Conservation (phyloP, 2,113 vertebrate species). For the Cyprinus carpio region DNA sequence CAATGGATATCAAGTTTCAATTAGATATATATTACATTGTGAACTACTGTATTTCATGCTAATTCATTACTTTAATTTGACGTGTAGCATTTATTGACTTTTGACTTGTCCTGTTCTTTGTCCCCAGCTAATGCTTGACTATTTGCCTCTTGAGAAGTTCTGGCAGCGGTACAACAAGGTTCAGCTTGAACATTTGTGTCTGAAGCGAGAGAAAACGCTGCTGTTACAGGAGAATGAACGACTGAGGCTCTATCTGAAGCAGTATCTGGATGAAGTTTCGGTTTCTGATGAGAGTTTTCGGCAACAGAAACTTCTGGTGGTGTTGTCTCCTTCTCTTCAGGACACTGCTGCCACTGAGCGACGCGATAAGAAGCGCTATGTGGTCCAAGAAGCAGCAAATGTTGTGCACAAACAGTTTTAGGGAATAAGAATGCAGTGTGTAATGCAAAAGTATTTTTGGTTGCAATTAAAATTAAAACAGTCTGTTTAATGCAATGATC, state of each 20-base stretch:
- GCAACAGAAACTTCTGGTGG: slow-evolving; percentile 65
- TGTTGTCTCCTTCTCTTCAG: slow-evolving; percentile 55
- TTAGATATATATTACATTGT: not conserved
- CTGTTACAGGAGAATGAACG: slow-evolving; percentile 70
- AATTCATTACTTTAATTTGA: not conserved
- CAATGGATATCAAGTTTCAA: not conserved
- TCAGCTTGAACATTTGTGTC: slow-evolving; percentile 76
- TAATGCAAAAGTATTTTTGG: not conserved
- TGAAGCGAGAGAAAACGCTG: slow-evolving; percentile 62
- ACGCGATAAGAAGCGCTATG: slow-evolving; percentile 27
- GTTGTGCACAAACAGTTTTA: slow-evolving; percentile 62
- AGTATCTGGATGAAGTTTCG: slow-evolving; percentile 76
- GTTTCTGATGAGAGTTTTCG: slow-evolving; percentile 67
- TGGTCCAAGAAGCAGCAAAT: slow-evolving; percentile 61
- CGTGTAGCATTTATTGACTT: not conserved
- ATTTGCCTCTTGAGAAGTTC: slow-evolving; percentile 75
- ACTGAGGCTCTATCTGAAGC: slow-evolving; percentile 72
- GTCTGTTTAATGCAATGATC: not conserved
- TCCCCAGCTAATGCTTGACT: slow-evolving; percentile 72
- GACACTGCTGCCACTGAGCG: not conserved
- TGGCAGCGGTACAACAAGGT: slow-evolving; percentile 86
- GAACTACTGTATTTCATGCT: not conserved
- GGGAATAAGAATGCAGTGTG: not conserved
- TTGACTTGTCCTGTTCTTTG: not conserved
- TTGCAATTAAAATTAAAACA: not conserved